Evolutionary conservation across 2,888 invertebrate genomes (phyloP), one percentile per base, ranked within the genome.

Genomic region (Ormyrus rosae): DNA sequence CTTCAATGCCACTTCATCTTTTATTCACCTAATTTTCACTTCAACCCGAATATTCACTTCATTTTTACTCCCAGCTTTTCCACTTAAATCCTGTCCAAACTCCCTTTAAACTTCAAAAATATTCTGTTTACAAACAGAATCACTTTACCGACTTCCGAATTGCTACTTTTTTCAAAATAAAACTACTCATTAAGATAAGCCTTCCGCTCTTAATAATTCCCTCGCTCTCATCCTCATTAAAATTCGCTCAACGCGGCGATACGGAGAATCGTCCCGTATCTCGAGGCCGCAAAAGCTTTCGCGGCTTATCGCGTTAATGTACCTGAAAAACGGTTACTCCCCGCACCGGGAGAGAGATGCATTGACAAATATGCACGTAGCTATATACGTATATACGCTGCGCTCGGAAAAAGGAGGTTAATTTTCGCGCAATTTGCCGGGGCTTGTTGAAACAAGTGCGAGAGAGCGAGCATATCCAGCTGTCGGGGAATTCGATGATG

Each of bases 361-460:
- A 63, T 13, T 46, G 61, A 58, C 51, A 60, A 19, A 60, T 19
- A 60, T 19, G 19, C 19, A 19, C 19, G 19, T 19, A 19, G 19
- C 1, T 19, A 19, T 19, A 19, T 19, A 19, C 1, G 50, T n/a
- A 50, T n/a, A 13, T 46, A 70, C 11, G n/a, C 51, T 56, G 55
- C 6, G 60, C 68, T 19, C 34, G 19, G 1, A 11, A 10, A 76
- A 70, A 64, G 53, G 64, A 77, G 64, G 64, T 77, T 78, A 78
- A 72, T 72, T 64, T 71, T 72, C 78, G 46, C 46, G 60, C 72
- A 67, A 61, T 58, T 71, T 65, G 51, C 19, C 56, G n/a, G 1
- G 19, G 58, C 19, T 58, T 60, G 53, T 78, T 65, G 51, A 10
- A 72, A 58, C 65, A 67, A 71, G 46, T 78, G 48, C 53, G 53